A percentile compares a stretch with the other conserved stretches of the same genome.
Evolutionary conservation across 2,797 vertebrate species (phyloP).

Genomic region (Arctocebus calabarensis): DNA sequence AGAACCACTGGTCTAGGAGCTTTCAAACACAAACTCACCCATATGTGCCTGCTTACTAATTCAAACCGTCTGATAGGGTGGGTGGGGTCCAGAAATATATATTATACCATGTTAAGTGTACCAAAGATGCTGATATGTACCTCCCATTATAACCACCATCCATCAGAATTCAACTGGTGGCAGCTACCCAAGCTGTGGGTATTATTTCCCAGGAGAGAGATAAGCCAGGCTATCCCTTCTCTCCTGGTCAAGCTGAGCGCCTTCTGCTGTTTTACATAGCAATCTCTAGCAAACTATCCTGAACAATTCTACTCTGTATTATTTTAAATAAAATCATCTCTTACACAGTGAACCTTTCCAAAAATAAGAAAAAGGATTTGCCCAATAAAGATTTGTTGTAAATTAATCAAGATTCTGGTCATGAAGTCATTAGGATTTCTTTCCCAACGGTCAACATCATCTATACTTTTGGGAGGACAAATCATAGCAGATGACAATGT

Average conservation of each 20-base stretch:
- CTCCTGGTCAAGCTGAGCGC: neutral
- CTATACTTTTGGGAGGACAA: neutral
- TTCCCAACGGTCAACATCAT: neutral
- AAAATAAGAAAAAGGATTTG: constrained; percentile 19
- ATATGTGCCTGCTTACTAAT: neutral
- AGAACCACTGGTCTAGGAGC: neutral
- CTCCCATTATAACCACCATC: neutral
- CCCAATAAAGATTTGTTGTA: neutral
- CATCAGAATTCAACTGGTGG: neutral
- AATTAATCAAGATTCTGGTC: neutral
- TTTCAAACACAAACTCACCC: neutral
- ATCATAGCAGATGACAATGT: neutral
- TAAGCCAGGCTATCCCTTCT: neutral
- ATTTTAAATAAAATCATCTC: neutral
- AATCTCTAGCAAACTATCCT: neutral
- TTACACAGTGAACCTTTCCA: neutral
- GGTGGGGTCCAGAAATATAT: neutral
- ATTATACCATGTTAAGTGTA: neutral
- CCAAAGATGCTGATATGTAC: neutral
- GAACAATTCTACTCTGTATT: neutral
- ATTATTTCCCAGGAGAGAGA: neutral
- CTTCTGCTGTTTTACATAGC: neutral
- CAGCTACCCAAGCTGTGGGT: neutral
- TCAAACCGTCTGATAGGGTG: neutral
- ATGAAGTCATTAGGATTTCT: neutral